Percentiles rank a stretch among this genome's conserved stretches.
phyloP scores from a whole-genome alignment of 2,888 invertebrate species.

The Trachelus iudaicus region DNA sequence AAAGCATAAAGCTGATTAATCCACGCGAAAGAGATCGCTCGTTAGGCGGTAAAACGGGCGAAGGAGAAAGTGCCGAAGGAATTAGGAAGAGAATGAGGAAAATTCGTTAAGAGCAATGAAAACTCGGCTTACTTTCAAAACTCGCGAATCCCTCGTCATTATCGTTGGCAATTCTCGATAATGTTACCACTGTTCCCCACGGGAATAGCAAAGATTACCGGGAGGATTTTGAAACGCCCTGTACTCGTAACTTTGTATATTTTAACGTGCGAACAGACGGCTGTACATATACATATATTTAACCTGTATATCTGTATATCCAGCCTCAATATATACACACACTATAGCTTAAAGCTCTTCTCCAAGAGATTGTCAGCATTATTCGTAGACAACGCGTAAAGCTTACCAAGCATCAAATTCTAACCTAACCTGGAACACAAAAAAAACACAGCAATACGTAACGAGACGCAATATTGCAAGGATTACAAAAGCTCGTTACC shows the following conservation, averaged over 20 bases:
- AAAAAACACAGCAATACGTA: neutral
- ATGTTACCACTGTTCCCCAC: neutral
- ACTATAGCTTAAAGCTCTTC: no score
- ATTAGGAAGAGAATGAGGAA: neutral
- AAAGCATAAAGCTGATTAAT: neutral
- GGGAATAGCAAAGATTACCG: neutral
- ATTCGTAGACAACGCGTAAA: no score
- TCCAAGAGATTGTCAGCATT: no score
- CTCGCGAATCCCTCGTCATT: neutral
- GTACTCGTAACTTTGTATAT: neutral
- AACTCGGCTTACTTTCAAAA: neutral
- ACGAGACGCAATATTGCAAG: neutral
- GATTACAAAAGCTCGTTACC: neutral
- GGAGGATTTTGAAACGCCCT: neutral
- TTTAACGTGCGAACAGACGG: no score
- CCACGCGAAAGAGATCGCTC: neutral
- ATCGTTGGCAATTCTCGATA: neutral
- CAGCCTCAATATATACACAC: no score
- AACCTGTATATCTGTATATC: no score
- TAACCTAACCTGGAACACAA: no score
- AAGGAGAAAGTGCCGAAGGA: neutral
- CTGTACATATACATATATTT: no score
- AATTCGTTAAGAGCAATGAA: neutral
- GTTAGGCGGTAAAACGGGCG: neutral
- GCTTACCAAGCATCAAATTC: no score